These are phyloP conservation scores for Oryctolagus cuniculus DNA, from an alignment of 2,113 vertebrate species.

Conservation along the genomic window mOryCun1.1 NC_091441.1:88550501-88551000, in stretches of 20 bases:
- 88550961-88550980: neutral
- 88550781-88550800: neutral
- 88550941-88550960: constrained; percentile 2
- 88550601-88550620: constrained; percentile 73
- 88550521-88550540: constrained; percentile 72
- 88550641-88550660: constrained; percentile 63
- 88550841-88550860: neutral
- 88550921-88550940: neutral
- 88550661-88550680: constrained; percentile 20
- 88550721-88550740: constrained; percentile 17
- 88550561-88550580: constrained; percentile 75
- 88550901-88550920: neutral
- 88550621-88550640: constrained; percentile 75
- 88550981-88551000: constrained; percentile 22
- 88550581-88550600: constrained; percentile 78
- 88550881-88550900: neutral
- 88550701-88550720: too few relatives aligned
- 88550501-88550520: constrained; percentile 71
- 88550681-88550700: neutral
- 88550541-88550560: constrained; percentile 57
- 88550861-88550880: neutral
- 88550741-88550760: neutral
- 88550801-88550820: neutral
- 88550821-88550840: neutral
- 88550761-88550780: neutral